Conservation (phyloP, 2,797 vertebrate species). For the Florisuga fusca region DNA sequence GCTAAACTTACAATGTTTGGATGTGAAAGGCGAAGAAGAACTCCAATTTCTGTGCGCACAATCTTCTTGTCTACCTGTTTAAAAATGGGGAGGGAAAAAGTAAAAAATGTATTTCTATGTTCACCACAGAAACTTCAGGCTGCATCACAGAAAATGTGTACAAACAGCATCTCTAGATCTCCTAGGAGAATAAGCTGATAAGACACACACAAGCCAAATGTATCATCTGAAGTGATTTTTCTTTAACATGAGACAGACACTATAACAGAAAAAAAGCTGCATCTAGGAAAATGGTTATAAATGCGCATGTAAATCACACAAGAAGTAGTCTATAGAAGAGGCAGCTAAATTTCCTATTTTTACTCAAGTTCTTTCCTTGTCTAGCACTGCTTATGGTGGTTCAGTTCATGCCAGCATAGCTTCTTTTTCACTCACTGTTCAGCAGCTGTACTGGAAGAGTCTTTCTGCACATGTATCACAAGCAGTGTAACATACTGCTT, state of each 20-base stretch:
- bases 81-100: constrained; percentile 29
- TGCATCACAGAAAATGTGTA: not conserved
- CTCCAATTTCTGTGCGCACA: constrained; percentile 89
- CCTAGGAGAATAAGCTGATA: not conserved
- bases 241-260: not conserved
- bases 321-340: not conserved
- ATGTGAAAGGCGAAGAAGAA: constrained; percentile 89
- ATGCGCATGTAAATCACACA: not conserved
- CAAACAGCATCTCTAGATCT: not conserved
- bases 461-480: not conserved
- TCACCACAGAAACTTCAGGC: not conserved
- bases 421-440: not conserved
- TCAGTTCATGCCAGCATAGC: not conserved
- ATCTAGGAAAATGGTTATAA: not conserved
- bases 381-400: fast-evolving
- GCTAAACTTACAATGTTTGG: constrained; percentile 88
- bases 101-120: constrained; percentile 12
- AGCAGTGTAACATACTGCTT: not conserved
- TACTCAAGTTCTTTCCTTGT: not conserved
- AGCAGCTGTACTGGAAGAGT: not conserved
- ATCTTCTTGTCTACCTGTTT: constrained; percentile 91
- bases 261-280: not conserved
- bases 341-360: not conserved
- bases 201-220: not conserved
- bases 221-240: not conserved